Evolutionary conservation across 2,888 invertebrate genomes (phyloP), one percentile per base, ranked within the genome.

Genomic region (Leptura quadrifasciata): DNA sequence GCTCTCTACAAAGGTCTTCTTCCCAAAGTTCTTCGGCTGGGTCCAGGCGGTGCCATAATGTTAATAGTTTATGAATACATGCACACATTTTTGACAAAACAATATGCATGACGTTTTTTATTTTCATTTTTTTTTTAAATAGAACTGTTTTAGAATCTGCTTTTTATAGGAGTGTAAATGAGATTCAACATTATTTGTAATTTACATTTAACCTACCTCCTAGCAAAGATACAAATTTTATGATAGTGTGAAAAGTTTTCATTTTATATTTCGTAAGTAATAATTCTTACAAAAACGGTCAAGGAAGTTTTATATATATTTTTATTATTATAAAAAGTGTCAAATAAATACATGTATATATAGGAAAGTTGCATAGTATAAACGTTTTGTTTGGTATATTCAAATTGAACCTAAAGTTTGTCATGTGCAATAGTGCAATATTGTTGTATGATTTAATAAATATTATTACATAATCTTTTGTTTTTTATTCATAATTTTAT

Each of bases 11-110:
- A 98, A 91, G 98, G 98, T 20, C 90, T 98, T 15, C 86, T 97
- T 68, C 98, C 98, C 6, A 98, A 98, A 90, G 93, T 98, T 0
- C 91, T 98, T 87, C 92, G 98, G 78, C 89, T 98, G 74, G 98
- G 98, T 24, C 98, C 98, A 0, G 97, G 97, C 63, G 98, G 98
- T 21, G 98, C 97, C 1, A 97, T 98, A 74, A 97, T 98, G 97
- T 90, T 98, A 80, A 93, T 98, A 8, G 96, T 97, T 10, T 98
- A 96, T 85, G 98, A 98, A 86, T 94, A 96, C 85, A 93, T 95
- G 75, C 96, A 96, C 87, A 91, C 93, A 71, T 95, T 92, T 88
- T 91, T 98, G 84, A 92, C 93, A 74, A 76, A 86, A 24, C 89
- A 87, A 75, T 92, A 91, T 84, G 77, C 80, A 27, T 84, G 74